phyloP scores from a whole-genome alignment of 35 echinoderm and acorn worm species.

The Ophioderma brevispina region DNA sequence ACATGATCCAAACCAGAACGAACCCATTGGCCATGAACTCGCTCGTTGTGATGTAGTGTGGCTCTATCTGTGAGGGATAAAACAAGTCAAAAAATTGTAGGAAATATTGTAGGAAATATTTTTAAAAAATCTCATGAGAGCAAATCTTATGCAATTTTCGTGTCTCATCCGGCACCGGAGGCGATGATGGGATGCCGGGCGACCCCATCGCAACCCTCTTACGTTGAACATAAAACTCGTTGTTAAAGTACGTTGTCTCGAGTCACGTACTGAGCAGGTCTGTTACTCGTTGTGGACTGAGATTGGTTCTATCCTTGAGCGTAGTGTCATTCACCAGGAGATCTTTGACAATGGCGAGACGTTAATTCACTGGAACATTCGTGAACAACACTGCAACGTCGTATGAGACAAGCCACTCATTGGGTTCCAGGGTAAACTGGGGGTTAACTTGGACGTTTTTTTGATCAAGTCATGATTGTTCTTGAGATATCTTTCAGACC shows the following conservation, averaged over 20 bases:
- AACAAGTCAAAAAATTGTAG: too few species aligned
- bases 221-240: background rate
- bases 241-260: conserved; percentile 8
- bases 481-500: too few species aligned
- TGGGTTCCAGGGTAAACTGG: too few species aligned
- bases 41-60: too few species aligned
- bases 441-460: too few species aligned
- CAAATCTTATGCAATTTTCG: background rate
- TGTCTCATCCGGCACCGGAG: background rate
- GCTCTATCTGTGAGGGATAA: too few species aligned
- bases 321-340: background rate
- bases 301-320: background rate
- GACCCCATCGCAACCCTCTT: background rate
- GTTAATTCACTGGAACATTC: background rate
- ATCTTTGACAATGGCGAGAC: background rate
- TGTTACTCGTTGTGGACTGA: background rate
- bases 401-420: background rate
- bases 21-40: too few species aligned
- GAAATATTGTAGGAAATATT: too few species aligned
- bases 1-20: too few species aligned
- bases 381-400: background rate
- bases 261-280: background rate
- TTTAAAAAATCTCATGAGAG: too few species aligned
- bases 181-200: background rate
- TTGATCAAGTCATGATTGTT: too few species aligned